Conservation (phyloP, 2,888 invertebrate species). For the Heliconius aoede region DNA sequence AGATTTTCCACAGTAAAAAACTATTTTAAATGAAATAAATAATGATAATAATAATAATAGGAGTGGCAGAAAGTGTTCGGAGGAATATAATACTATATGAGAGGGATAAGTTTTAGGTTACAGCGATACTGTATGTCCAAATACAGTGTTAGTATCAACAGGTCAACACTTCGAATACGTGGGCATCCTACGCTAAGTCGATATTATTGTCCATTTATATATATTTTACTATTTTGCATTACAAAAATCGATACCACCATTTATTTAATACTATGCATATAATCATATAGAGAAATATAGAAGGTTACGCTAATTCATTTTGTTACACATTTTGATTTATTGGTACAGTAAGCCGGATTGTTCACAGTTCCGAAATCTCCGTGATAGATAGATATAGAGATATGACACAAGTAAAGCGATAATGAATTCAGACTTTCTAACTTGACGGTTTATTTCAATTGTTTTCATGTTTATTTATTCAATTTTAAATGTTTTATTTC, state of each 20-base stretch:
- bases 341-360: conserved; percentile 69
- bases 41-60: conserved; percentile 44
- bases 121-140: conserved; percentile 64
- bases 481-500: conserved; percentile 59
- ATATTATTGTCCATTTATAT: conserved; percentile 76
- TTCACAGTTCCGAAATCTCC: conserved; percentile 55
- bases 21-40: conserved; percentile 34
- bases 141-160: conserved; percentile 69
- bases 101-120: conserved; percentile 82
- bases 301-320: conserved; percentile 66
- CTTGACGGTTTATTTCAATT: conserved; percentile 50
- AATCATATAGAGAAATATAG: conserved; percentile 62
- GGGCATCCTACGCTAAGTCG: conserved; percentile 83
- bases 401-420: conserved; percentile 63
- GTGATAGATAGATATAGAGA: conserved; percentile 42
- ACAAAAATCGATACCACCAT: conserved; percentile 69
- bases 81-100: conserved; percentile 56
- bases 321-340: conserved; percentile 67
- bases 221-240: conserved; percentile 77
- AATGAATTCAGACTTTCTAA: conserved; percentile 63
- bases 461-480: conserved; percentile 53
- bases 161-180: conserved; percentile 79
- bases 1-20: conserved; percentile 29
- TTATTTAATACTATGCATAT: conserved; percentile 76
- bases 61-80: conserved; percentile 53